These are phyloP conservation scores for Sminthurides aquaticus DNA, from an alignment of 2,888 invertebrate genomes.

Conservation along the genomic window DNA sequence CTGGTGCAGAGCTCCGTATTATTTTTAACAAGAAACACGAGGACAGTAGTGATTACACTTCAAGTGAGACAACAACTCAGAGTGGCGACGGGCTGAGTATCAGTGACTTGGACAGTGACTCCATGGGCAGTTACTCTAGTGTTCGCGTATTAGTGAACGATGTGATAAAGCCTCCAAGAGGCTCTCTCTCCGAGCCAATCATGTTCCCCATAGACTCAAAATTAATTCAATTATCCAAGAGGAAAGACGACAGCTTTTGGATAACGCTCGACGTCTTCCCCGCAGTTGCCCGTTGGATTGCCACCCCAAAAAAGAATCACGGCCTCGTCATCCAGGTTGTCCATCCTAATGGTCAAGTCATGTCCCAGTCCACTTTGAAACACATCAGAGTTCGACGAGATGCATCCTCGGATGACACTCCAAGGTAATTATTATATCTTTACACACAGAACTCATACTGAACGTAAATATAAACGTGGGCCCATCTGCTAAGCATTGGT, in stretches of 20 bases:
- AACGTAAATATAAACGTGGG: too few species aligned
- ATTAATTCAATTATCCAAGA: conserved; percentile 54
- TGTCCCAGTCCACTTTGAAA: conserved; percentile 48
- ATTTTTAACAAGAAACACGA: conserved; percentile 27
- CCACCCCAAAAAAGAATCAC: conserved; percentile 64
- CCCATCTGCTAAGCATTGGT: too few species aligned
- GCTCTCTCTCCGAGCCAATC: conserved; percentile 49
- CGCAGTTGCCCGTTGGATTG: conserved; percentile 79
- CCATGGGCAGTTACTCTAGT: conserved; percentile 18
- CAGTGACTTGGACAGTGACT: conserved; percentile 14
- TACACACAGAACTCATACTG: background rate
- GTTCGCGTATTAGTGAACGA: conserved; percentile 41
- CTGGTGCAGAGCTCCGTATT: conserved; percentile 67
- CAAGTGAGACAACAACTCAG: conserved; percentile 6
- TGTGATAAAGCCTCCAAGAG: conserved; percentile 33
- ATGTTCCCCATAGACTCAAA: conserved; percentile 74
- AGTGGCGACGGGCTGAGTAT: background rate
- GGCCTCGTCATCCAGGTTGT: conserved; percentile 68
- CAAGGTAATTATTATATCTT: background rate
- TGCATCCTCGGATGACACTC: background rate
- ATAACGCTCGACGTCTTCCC: conserved; percentile 77
- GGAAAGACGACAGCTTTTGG: conserved; percentile 48
- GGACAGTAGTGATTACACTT: conserved; percentile 1
- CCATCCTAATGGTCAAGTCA: conserved; percentile 41
- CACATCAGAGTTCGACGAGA: conserved; percentile 64